Conservation (phyloP, 2,113 vertebrate genomes). For the Prunella himalayana region DNA sequence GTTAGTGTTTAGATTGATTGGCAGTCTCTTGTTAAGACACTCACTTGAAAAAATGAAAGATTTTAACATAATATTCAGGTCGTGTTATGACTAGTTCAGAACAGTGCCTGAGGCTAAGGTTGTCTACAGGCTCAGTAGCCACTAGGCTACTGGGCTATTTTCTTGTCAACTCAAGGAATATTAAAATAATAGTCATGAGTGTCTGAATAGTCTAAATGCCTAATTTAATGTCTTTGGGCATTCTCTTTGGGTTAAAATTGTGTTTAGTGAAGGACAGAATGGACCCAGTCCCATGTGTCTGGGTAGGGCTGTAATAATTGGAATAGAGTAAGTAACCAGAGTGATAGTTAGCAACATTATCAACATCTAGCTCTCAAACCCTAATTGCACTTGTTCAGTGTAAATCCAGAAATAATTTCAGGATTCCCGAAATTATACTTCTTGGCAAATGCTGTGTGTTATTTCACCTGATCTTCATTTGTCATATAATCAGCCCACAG, state of each 20-base stretch:
- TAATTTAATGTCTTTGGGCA: neutral
- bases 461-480: constrained; percentile 3
- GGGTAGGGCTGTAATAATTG: neutral
- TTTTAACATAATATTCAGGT: neutral
- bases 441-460: neutral
- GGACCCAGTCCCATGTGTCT: neutral
- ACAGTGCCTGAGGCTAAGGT: neutral
- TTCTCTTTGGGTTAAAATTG: neutral
- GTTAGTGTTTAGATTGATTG: neutral
- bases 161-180: neutral
- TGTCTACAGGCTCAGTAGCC: neutral
- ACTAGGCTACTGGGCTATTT: neutral
- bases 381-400: neutral
- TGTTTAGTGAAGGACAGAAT: neutral
- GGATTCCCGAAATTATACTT: neutral
- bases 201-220: neutral
- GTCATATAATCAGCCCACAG: neutral
- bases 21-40: neutral
- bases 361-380: neutral
- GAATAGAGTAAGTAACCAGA: neutral
- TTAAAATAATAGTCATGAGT: neutral
- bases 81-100: neutral
- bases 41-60: neutral
- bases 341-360: neutral
- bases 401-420: neutral